Evolutionary conservation across 1,140 invertebrate genomes (phyloP), one percentile per base, ranked within the genome.

Genomic region (Gyrodactylus bullatarudis): DNA sequence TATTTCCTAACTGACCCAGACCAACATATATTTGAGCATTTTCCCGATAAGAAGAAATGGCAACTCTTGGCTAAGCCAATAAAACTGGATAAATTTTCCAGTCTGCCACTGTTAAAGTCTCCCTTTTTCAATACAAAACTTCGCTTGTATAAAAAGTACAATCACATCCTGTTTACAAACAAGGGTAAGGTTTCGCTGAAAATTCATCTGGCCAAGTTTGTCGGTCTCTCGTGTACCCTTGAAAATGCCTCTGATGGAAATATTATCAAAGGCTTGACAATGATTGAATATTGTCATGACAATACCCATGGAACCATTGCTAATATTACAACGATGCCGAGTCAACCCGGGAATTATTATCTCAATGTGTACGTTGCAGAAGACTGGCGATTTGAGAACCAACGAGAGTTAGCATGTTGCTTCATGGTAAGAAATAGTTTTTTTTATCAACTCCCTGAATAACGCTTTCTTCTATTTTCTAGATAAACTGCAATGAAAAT

Each of bases 1-100:
- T 81, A 81, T 76, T 84, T 84, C 76, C 78, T 84, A 23, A 83
- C 83, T 0, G 83, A 84, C 76, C 83, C 83, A 0, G 81, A 83
- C 74, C 79, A 82, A 27, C 78, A 84, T 74, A 83, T 83, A 72
- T 83, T 80, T 77, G 82, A 83, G 21, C 83, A 84, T 76, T 84
- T 80, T 75, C 83, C 83, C 0, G 82, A 83, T 76, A 79, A 83
- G 75, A 76, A 78, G 69, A 70, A 80, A 76, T 84, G 83, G 83
- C 83, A 84, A 78, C 79, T 84, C 22, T 77, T 84, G 73, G 79
- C 82, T 75, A 78, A 78, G 74, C 81, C 82, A 1, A 77, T 84
- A 23, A 79, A 79, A 8, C 76, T 84, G 73, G 78, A 81, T 1
- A 79, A 83, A 69, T 84, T 84, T 77, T 82, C 84, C 26, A 77